Percentiles rank a stretch among this genome's conserved stretches.
These are phyloP conservation scores for Hydrophis major DNA, from an alignment of 2,797 vertebrate genomes.

Conservation along the genomic window DNA sequence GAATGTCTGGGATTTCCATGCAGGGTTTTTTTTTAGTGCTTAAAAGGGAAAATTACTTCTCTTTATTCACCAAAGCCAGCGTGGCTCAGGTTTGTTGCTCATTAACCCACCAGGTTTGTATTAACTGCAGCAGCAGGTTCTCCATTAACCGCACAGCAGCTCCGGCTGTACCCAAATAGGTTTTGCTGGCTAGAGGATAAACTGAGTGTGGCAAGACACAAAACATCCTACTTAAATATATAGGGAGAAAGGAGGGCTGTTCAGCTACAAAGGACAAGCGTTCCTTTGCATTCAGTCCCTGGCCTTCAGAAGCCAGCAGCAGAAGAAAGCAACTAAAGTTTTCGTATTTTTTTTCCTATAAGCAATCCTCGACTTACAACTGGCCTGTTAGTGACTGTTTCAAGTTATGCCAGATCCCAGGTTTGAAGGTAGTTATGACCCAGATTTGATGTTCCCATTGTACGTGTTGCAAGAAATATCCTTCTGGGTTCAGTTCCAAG, in stretches of 20 bases:
- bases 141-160: not conserved
- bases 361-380: not conserved
- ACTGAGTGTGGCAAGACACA: not conserved
- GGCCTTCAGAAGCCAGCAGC: not conserved
- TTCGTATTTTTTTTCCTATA: not conserved
- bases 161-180: not conserved
- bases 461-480: too few relatives aligned
- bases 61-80: not conserved
- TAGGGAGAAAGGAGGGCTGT: not conserved
- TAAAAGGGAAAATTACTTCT: not conserved
- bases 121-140: constrained; percentile 4
- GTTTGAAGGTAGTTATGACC: not conserved
- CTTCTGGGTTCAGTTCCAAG: too few relatives aligned
- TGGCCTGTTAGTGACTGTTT: not conserved
- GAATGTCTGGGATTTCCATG: not conserved
- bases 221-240: not conserved
- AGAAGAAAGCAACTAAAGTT: not conserved
- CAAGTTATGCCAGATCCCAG: not conserved
- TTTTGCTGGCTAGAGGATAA: not conserved
- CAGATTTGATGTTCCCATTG: not conserved
- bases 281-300: not conserved
- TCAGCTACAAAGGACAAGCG: not conserved
- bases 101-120: not conserved
- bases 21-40: not conserved
- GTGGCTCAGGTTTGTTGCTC: not conserved